Evolutionary conservation across 2,888 invertebrate genomes (phyloP).

Genomic region (Dendrolimus houi): DNA sequence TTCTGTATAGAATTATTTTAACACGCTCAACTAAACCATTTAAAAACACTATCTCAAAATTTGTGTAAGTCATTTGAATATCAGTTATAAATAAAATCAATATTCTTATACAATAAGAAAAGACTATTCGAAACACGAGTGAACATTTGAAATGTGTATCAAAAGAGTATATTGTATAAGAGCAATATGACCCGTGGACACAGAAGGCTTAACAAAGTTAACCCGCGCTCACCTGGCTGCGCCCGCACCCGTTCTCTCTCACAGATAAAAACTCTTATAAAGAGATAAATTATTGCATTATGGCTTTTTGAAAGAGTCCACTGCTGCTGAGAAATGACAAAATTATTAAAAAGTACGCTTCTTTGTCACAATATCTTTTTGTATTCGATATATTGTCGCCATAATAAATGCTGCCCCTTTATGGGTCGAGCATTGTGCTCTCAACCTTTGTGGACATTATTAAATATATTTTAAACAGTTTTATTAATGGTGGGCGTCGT

Average conservation of each 20-base stretch:
- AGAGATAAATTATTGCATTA: slow-evolving; percentile 76
- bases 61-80: no score
- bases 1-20: no score
- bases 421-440: slow-evolving; percentile 68
- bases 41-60: no score
- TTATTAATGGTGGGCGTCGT: slow-evolving; percentile 74
- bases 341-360: slow-evolving; percentile 76
- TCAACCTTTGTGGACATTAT: slow-evolving; percentile 72
- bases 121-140: background rate
- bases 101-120: no score
- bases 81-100: no score
- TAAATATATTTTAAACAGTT: slow-evolving; percentile 75
- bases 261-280: slow-evolving; percentile 72
- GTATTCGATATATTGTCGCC: slow-evolving; percentile 75
- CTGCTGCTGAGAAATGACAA: slow-evolving; percentile 76
- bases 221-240: slow-evolving; percentile 70
- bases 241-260: slow-evolving; percentile 44
- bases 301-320: slow-evolving; percentile 76
- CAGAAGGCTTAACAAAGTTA: slow-evolving; percentile 42
- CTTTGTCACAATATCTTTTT: slow-evolving; percentile 77
- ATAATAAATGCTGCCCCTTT: slow-evolving; percentile 75
- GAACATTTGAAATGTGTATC: background rate
- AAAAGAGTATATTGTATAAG: slow-evolving; percentile 18
- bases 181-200: slow-evolving; percentile 12
- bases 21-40: no score